Base-by-base conservation (phyloP, 2,888 invertebrate species). In the Epistrophe grossulariae region DNA sequence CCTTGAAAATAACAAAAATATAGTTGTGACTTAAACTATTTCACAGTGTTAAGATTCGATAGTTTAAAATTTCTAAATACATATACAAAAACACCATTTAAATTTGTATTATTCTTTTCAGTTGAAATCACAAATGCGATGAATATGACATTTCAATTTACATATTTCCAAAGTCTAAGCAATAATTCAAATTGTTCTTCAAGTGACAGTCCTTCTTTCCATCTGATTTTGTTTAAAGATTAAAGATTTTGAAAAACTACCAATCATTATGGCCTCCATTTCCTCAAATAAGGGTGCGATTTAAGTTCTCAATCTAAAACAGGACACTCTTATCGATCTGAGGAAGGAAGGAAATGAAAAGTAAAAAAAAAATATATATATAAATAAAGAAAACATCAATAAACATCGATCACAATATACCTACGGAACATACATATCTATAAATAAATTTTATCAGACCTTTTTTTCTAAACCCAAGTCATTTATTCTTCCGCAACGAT, bases 401-500 rank as follows among this genome's bases (percentile, higher is more conserved):
- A 68, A 68, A 38, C 50, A 68, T 68, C 68, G 68, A 68, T 50
- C 50, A 68, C 68, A 68, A 68, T 19, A 28, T 50, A 43, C 17
- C 3, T 45, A 19, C 19, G 1, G 3, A 15, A 55, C 13, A 2
- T 13, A 8, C 8, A 24, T 28, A 15, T 52, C 9, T 45, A 4
- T 10, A 24, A 2, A 52, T 52, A 55, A 24, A 35, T 66, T 66
- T 66, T 35, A 66, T 66, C 50, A 50, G 50, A 68, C 68, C 66
- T 50, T 50, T 50, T 9, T 50, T 10, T 6, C 8, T 19, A 19
- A 68, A 24, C 55, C 40, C n/a, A 40, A 55, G 55, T 40, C 28
- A 70, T 70, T 55, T 70, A 70, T 70, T 70, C 28, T 70, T 55
- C 28, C 70, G 15, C 28, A 55, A 55, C 40, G 55, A 55, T 70